Base-by-base conservation (phyloP, 2,888 invertebrate genomes). In the Luperina testacea region DNA sequence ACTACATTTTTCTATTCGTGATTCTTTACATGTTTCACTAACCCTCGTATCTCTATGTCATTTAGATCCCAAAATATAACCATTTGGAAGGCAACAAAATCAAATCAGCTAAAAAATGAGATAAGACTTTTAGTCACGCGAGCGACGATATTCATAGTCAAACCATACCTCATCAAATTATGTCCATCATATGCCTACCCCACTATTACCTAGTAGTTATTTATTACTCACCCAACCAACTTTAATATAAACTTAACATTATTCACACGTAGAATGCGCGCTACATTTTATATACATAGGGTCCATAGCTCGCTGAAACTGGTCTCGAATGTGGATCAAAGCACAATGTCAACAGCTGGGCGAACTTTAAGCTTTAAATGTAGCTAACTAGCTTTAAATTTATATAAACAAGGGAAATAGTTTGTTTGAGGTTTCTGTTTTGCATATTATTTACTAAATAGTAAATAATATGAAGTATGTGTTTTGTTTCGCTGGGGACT, bases 311-410 rank as follows among this genome's bases (percentile, higher is more conserved):
- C 15, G 45, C 76, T 85, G 81, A 87, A 93, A 94, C 94, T 93
- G 93, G 94, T 94, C 91, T 90, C 77, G 80, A 91, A 94, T 93
- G 91, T 94, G 90, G 94, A 93, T 94, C 94, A 94, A 92, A 92
- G 94, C 90, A 93, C 94, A 94, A 94, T 94, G 94, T 94, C 94
- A 93, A 88, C 90, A 89, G 89, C 89, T 90, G 90, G 82, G 86
- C 90, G 88, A 90, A 88, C 90, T 89, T 89, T 80, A 85, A 87
- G 88, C 86, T 88, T 86, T 83, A 79, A 80, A 78, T 79, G 81
- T 86, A 83, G 83, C 82, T 69, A 81, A 76, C 85, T 70, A 72
- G 81, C 80, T 85, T 80, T 48, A 17, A 6, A 68, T 80, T 75
- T 65, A 81, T 70, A 72, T 83, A 78, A 83, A 77, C 63, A 45